These are phyloP conservation scores for Acheta domesticus DNA, from an alignment of 2,888 invertebrate genomes.

Conservation along the genomic window DNA sequence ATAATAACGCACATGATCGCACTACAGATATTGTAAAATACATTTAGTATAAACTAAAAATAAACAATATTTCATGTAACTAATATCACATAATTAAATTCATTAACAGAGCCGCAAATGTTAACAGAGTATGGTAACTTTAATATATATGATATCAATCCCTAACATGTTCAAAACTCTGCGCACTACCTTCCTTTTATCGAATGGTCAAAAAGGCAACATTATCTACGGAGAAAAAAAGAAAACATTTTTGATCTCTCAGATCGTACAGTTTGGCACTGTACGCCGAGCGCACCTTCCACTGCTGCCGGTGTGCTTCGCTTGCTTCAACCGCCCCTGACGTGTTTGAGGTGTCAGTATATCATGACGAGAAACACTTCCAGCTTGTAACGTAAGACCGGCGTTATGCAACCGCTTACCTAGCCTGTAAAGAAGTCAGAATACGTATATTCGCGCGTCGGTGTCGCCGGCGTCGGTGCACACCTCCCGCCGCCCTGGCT, in stretches of 20 bases:
- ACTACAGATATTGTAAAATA: no score
- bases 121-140: no score
- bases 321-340: not conserved
- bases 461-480: not conserved
- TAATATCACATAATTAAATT: no score
- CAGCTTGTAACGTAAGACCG: not conserved
- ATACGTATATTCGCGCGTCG: not conserved
- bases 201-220: no score
- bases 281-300: not conserved
- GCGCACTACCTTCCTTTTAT: no score
- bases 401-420: not conserved
- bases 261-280: not conserved
- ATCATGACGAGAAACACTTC: not conserved
- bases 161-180: no score
- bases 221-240: not conserved
- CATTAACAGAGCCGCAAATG: no score
- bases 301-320: not conserved
- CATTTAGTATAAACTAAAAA: no score
- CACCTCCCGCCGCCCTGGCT: not conserved
- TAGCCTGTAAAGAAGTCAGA: not conserved
- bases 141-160: no score
- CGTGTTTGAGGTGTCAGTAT: conserved; percentile 18
- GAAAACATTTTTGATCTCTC: not conserved
- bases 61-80: no score
- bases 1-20: no score